Percentiles rank a stretch among this genome's conserved stretches.
Conservation (phyloP, 1,140 invertebrate genomes). For the Andrena cerasifolii region DNA sequence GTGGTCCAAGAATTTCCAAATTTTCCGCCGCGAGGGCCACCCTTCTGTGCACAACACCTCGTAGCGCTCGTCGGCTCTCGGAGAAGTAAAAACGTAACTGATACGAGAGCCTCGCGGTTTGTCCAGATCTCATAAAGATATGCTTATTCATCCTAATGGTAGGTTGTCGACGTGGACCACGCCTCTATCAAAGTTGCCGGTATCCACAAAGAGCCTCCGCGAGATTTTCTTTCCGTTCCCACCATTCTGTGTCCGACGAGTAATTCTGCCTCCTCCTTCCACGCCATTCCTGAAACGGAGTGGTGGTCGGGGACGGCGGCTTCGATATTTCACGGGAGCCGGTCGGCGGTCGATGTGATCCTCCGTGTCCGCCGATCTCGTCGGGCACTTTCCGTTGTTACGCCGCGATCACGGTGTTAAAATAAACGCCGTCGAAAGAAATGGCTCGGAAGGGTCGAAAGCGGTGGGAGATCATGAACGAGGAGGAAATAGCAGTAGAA, state of each 20-base stretch:
- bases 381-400: conserved; percentile 31
- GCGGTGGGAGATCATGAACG: conserved; percentile 51
- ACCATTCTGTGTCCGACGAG: conserved; percentile 28
- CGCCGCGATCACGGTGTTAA: conserved; percentile 30
- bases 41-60: no score
- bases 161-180: conserved; percentile 59
- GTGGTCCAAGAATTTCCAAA: no score
- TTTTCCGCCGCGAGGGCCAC: no score
- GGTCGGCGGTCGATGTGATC: conserved; percentile 3
- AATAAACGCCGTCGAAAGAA: conserved; percentile 43
- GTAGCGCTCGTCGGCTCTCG: neutral
- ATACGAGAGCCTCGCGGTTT: conserved; percentile 47
- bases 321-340: conserved; percentile 32
- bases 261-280: neutral
- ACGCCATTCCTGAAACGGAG: neutral
- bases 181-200: conserved; percentile 61
- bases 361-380: conserved; percentile 7
- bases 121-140: conserved; percentile 61
- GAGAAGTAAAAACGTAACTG: conserved; percentile 23
- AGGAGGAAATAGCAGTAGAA: conserved; percentile 41
- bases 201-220: conserved; percentile 51
- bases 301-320: neutral
- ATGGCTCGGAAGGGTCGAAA: conserved; percentile 2
- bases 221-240: conserved; percentile 41
- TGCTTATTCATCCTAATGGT: conserved; percentile 65